These are phyloP conservation scores for Anneissia japonica DNA, from an alignment of 35 echinoderm and acorn worm species.

Conservation along the genomic window DNA sequence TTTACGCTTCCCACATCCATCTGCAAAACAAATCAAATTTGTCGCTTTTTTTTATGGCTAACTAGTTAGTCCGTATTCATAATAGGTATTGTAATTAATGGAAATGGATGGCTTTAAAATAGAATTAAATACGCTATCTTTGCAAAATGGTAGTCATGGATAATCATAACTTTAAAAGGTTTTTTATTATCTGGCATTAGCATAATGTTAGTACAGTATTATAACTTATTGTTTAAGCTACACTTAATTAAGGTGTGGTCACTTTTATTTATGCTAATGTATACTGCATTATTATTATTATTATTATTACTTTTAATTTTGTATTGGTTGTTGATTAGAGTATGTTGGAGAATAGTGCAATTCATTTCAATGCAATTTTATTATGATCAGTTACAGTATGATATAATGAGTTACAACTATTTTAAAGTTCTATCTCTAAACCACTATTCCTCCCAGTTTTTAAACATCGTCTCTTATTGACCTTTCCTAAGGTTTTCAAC, in stretches of 20 bases:
- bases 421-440: too few relatives aligned
- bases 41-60: not conserved
- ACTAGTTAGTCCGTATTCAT: not conserved
- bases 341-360: not conserved
- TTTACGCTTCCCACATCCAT: not conserved
- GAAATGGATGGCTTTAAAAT: not conserved
- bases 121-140: not conserved
- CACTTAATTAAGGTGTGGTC: not conserved
- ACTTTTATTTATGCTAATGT: too few relatives aligned
- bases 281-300: too few relatives aligned
- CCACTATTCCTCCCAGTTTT: too few relatives aligned
- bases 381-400: too few relatives aligned
- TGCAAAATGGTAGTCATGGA: not conserved
- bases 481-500: too few relatives aligned
- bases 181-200: not conserved
- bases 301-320: too few relatives aligned
- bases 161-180: slow-evolving; percentile 2
- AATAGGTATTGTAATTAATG: not conserved
- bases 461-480: too few relatives aligned
- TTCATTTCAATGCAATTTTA: too few relatives aligned
- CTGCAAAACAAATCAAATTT: not conserved
- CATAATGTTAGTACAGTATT: not conserved
- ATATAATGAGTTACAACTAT: too few relatives aligned
- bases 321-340: too few relatives aligned
- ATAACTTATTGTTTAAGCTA: not conserved